Percentiles rank a stretch among this genome's conserved stretches.
These are phyloP conservation scores for Orthosia gothica DNA, from an alignment of 2,888 invertebrate species.

Conservation along the genomic window DNA sequence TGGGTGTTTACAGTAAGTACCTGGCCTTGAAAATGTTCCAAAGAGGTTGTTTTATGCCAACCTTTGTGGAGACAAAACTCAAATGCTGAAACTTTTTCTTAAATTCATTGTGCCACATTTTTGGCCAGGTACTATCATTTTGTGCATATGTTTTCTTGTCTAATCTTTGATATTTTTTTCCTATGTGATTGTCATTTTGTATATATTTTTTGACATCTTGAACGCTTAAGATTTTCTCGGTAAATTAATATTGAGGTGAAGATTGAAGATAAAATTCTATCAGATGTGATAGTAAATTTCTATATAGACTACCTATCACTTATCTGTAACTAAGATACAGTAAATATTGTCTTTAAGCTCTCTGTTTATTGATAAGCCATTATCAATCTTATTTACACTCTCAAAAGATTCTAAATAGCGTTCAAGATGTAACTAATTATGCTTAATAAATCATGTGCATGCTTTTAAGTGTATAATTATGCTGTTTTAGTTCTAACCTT, in stretches of 20 bases:
- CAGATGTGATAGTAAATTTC: not conserved
- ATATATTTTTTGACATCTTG: constrained; percentile 48
- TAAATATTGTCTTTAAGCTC: too few relatives aligned
- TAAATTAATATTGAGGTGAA: not conserved
- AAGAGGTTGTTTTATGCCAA: too few relatives aligned
- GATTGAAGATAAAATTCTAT: not conserved
- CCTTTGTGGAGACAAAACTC: not conserved
- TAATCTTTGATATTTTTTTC: constrained; percentile 34
- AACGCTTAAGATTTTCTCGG: constrained; percentile 8
- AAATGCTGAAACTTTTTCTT: not conserved
- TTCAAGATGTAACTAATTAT: constrained; percentile 60
- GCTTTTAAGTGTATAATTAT: constrained; percentile 68
- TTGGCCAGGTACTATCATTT: constrained; percentile 23
- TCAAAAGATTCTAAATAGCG: constrained; percentile 15
- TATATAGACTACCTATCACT: not conserved
- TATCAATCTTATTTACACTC: not conserved
- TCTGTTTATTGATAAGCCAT: not conserved
- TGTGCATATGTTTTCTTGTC: constrained; percentile 50
- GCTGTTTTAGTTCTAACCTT: constrained; percentile 12
- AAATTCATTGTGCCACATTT: constrained; percentile 1
- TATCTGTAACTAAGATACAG: not conserved
- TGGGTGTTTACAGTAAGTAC: constrained; percentile 45
- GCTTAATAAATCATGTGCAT: constrained; percentile 72
- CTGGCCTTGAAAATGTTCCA: not conserved
- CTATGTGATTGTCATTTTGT: constrained; percentile 64